Base-by-base conservation (phyloP, 1,140 invertebrate genomes). In the Ptiloglossa arizonensis region DNA sequence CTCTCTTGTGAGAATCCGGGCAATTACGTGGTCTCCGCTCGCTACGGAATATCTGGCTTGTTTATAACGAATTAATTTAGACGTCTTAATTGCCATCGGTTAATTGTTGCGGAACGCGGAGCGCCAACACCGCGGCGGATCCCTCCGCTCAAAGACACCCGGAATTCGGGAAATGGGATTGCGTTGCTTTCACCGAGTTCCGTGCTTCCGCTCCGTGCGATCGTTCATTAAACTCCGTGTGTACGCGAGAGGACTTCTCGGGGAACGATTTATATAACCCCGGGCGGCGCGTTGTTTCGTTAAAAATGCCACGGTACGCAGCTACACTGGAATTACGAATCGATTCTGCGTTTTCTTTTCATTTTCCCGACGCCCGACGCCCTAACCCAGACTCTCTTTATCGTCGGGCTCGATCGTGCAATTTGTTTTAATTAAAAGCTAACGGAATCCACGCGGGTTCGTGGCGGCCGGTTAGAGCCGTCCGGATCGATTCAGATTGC, bases 1-100 rank as follows among this genome's bases (percentile, higher is more conserved):
- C 54, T 27, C 15, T 35, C 80, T 86, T 91, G 91, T 92, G 91
- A 92, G 91, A 92, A 92, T 85, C 86, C 88, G 85, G 85, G 91
- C 90, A 92, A 92, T 92, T 92, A 92, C 87, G 84, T 82, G 22
- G 60, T 62, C 71, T 78, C 62, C 41, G 73, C 69, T 84, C 66
- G 67, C 72, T 57, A 68, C 72, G 71, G 80, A 70, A 64, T 85
- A 71, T 77, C 75, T 80, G 69, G 56, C 79, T 86, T 81, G 73
- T 87, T 87, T 77, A 86, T 85, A 82, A 86, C 84, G 87, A 92
- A 92, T 92, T 91, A 91, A 92, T 92, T 91, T 91, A 88, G 89
- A 92, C 90, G 89, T 91, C 90, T 92, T 91, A 92, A 92, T 92
- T 92, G 90, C 90, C 77, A 87, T 88, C 88, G 87, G 88, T 91